Evolutionary conservation across 2,888 invertebrate genomes (phyloP).

Genomic region (Lypha dubia): DNA sequence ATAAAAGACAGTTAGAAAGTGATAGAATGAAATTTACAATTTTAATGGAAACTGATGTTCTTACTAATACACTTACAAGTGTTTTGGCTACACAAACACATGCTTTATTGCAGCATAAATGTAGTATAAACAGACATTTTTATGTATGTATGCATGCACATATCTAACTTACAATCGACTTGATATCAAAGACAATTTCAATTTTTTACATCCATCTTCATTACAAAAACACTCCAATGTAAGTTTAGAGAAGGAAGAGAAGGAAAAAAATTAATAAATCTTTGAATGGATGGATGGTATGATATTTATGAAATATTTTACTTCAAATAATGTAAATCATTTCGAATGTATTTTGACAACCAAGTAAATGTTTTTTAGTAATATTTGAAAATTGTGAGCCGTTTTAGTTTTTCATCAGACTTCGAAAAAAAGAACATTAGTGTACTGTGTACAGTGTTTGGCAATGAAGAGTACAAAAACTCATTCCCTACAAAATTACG

Average conservation of each 20-base stretch:
- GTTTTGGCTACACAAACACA: neutral
- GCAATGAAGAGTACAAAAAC: too few species aligned
- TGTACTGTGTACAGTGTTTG: too few species aligned
- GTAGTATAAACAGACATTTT: neutral
- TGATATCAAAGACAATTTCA: conserved; percentile 47
- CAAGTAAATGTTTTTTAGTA: too few species aligned
- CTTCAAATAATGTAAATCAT: conserved; percentile 24
- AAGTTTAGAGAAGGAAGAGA: conserved; percentile 4
- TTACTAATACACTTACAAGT: conserved; percentile 25
- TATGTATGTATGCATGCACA: too few species aligned
- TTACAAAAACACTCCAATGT: too few species aligned
- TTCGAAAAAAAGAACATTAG: too few species aligned
- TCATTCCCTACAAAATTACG: too few species aligned
- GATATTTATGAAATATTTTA: conserved; percentile 21
- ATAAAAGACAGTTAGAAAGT: neutral
- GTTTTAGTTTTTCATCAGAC: too few species aligned
- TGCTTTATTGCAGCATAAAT: neutral
- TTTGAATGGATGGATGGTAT: neutral
- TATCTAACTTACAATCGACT: conserved; percentile 7
- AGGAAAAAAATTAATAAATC: conserved; percentile 16
- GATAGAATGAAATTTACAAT: neutral
- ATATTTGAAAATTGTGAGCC: too few species aligned
- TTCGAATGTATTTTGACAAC: neutral
- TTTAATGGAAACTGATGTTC: conserved; percentile 14
- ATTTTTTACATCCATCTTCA: conserved; percentile 47